Percentiles rank a stretch among this genome's conserved stretches.
Conservation (phyloP, 64 coral and sea anemone genomes). For the Porites lutea region DNA sequence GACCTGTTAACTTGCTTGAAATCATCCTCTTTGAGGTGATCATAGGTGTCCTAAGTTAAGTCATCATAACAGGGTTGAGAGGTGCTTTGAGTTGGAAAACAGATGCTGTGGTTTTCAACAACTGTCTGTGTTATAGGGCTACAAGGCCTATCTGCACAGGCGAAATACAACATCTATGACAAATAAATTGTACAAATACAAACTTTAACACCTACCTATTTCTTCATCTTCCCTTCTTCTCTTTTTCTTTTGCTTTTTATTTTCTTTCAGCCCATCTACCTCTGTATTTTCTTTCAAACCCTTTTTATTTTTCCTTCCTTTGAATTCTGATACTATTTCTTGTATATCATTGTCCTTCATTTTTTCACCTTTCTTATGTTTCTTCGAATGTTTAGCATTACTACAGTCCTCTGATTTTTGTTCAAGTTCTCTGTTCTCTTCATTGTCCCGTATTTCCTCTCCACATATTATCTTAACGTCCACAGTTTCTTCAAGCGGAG, state of each 20-base stretch:
- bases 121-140: neutral
- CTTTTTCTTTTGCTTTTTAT: conserved; percentile 38
- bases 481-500: neutral
- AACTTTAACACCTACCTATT: conserved; percentile 1
- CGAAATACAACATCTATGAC: neutral
- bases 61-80: conserved; percentile 53
- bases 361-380: conserved; percentile 26
- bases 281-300: conserved; percentile 45
- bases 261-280: conserved; percentile 16
- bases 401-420: conserved; percentile 15
- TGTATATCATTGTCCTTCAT: conserved; percentile 9
- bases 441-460: neutral
- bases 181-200: neutral
- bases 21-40: conserved; percentile 57
- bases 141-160: neutral
- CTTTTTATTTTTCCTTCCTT: conserved; percentile 55
- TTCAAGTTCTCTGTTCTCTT: conserved; percentile 36
- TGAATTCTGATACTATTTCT: neutral
- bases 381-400: conserved; percentile 36
- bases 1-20: conserved; percentile 20
- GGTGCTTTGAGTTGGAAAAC: neutral
- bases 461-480: neutral
- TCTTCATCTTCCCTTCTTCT: conserved; percentile 11
- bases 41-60: conserved; percentile 73
- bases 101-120: neutral